Evolutionary conservation across 2,113 vertebrate species (phyloP), one percentile per base, ranked within the genome.

Genomic region (Sinocyclocheilus anophthalmus): DNA sequence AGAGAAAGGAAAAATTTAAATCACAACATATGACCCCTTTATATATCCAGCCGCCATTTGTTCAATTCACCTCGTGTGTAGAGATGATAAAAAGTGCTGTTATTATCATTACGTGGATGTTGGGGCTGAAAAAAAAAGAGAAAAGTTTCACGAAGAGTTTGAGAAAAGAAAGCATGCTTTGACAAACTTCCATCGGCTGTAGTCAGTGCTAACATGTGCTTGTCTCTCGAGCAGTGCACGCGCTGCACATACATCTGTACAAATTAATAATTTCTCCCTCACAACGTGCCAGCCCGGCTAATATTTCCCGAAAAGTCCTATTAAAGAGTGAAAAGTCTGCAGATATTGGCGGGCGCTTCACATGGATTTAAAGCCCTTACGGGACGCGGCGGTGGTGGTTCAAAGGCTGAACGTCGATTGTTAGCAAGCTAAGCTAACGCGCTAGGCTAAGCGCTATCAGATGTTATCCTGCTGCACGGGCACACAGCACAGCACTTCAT

Each of bases 161-260:
- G 4, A 42, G 6, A 10, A 11, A 39, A 59, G 53, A 53, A 30
- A 26, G 8, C 7, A 18, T 55, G 24, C 14, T 48, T 39, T 50
- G 11, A 70, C 26, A 37, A 84, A 84, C 82, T 84, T 73, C 33
- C 13, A 75, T 57, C 33, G 20, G 24, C 24, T 82, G 24, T 18
- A 20, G 22, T 57, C 81, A 5, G 3, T 24, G 81, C 67, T 72
- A 84, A 73, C 85, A 86, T 86, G 85, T 86, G 85, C 85, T 86
- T 50, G 37, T 72, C 37, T 59, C 30, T 53, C 57, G 42, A 5
- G 42, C 79, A 30, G 14, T 37, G 79, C 85, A 86, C 78, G 69
- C 69, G 82, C 69, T 72, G 22, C 30, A 42, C 13, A 84, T 42
- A 84, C 24, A 73, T 73, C 82, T 24, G 20, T 72, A 73, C 50